Percentiles rank a stretch among this genome's conserved stretches.
Conservation (phyloP, 2,797 vertebrate species). For the Galaxias olidus region DNA sequence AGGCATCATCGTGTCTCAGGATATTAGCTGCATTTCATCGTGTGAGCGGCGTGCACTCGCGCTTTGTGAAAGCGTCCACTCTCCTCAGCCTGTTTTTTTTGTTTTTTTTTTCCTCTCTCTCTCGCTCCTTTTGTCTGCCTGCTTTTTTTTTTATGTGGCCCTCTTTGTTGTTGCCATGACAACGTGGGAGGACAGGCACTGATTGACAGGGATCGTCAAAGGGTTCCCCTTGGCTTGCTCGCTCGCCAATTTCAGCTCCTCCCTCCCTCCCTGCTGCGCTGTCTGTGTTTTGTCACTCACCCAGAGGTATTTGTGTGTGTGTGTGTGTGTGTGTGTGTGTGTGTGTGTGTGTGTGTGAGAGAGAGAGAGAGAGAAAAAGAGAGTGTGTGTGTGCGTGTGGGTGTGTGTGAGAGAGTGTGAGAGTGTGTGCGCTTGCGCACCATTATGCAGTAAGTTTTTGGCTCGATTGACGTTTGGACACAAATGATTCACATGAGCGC, state of each 20-base stretch:
- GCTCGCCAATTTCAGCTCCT: slow-evolving; percentile 68
- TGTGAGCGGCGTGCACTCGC: slow-evolving; percentile 56
- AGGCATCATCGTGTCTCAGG: slow-evolving; percentile 29
- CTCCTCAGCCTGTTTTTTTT: slow-evolving; percentile 40
- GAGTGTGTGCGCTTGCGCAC: too few species aligned
- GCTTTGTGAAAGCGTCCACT: slow-evolving; percentile 59
- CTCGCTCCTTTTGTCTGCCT: slow-evolving; percentile 72
- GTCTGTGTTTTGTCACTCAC: slow-evolving; percentile 76
- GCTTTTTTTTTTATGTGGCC: slow-evolving; percentile 32
- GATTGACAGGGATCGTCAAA: slow-evolving; percentile 80
- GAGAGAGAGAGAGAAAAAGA: too few species aligned
- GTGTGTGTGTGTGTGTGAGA: slow-evolving; percentile 48
- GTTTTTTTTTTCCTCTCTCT: slow-evolving; percentile 48
- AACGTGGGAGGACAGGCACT: slow-evolving; percentile 76
- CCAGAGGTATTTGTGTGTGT: slow-evolving; percentile 60
- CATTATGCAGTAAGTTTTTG: slow-evolving; percentile 39
- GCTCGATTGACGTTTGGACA: too few species aligned
- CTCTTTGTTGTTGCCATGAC: slow-evolving; percentile 80
- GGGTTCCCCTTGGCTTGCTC: slow-evolving; percentile 72
- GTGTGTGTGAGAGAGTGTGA: too few species aligned
- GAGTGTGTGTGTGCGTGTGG: slow-evolving; percentile 25
- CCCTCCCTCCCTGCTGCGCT: slow-evolving; percentile 64
- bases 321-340: slow-evolving; percentile 35
- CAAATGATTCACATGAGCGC: too few species aligned
- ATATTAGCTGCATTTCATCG: slow-evolving; percentile 45